These are phyloP conservation scores for Schizotus pectinicornis DNA, from an alignment of 2,888 invertebrate genomes.

Conservation along the genomic window DNA sequence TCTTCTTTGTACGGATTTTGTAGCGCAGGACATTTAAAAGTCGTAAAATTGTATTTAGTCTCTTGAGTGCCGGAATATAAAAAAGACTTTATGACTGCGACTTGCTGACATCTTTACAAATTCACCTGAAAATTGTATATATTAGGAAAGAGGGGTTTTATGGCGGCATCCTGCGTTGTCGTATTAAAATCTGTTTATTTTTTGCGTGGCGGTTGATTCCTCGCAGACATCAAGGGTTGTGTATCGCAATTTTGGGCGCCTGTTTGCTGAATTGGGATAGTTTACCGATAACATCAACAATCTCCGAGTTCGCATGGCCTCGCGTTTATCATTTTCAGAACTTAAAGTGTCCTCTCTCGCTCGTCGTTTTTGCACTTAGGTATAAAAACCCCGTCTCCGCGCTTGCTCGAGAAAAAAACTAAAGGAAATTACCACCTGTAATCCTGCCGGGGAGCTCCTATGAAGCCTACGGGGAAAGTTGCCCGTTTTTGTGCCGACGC, in stretches of 20 bases:
- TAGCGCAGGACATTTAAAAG: conserved; percentile 41
- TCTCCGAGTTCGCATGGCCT: conserved; percentile 53
- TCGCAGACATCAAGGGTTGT: conserved; percentile 52
- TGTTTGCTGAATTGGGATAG: conserved; percentile 54
- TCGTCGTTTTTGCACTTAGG: conserved; percentile 11
- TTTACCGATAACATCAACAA: conserved; percentile 58
- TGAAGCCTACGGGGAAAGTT: not conserved
- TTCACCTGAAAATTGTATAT: conserved; percentile 36
- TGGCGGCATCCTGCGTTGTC: conserved; percentile 7
- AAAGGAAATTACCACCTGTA: not conserved
- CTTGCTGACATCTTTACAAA: conserved; percentile 33
- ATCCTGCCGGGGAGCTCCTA: not conserved
- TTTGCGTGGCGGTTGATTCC: conserved; percentile 46
- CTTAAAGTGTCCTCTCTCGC: conserved; percentile 45
- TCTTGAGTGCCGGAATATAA: conserved; percentile 41
- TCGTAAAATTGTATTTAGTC: conserved; percentile 46
- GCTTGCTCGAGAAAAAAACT: too few species aligned
- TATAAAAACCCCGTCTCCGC: conserved; percentile 1
- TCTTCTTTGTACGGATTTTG: conserved; percentile 40
- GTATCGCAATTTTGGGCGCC: conserved; percentile 57
- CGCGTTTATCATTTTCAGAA: conserved; percentile 57
- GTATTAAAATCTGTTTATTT: conserved; percentile 51
- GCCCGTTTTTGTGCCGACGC: not conserved
- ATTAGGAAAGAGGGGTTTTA: conserved; percentile 12
- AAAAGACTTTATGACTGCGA: conserved; percentile 27